phyloP scores from a whole-genome alignment of 2,113 vertebrate genomes.

The Micromys minutus region DNA sequence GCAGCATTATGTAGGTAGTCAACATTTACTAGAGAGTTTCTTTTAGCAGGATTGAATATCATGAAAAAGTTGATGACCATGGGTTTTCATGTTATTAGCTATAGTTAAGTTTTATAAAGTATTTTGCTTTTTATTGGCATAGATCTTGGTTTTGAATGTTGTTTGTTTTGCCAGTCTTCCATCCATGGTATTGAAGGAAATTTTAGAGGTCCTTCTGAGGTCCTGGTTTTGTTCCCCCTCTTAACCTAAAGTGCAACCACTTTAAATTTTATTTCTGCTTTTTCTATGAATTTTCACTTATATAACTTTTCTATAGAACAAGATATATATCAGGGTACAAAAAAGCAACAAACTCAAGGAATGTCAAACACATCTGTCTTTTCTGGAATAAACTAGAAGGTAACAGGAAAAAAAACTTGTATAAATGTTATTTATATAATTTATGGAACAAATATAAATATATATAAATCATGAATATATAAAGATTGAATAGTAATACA shows the following conservation, averaged over 20 bases:
- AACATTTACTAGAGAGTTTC: background rate
- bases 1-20: background rate
- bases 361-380: background rate
- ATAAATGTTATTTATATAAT: no score
- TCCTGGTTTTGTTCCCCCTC: background rate
- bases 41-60: background rate
- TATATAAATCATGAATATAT: background rate
- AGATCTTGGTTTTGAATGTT: background rate
- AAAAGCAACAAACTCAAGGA: background rate
- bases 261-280: background rate
- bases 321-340: background rate
- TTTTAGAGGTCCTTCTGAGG: background rate
- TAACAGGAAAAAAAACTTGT: background rate
- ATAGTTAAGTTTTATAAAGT: background rate
- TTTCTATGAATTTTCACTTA: background rate
- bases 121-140: background rate
- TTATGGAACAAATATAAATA: no score
- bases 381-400: background rate
- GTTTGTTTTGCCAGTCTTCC: background rate
- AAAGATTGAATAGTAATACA: background rate
- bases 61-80: background rate
- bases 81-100: background rate
- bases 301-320: background rate
- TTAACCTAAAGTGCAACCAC: background rate
- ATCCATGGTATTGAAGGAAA: background rate